Conservation (phyloP, 2,888 invertebrate genomes). For the Drosophila greeni region DNA sequence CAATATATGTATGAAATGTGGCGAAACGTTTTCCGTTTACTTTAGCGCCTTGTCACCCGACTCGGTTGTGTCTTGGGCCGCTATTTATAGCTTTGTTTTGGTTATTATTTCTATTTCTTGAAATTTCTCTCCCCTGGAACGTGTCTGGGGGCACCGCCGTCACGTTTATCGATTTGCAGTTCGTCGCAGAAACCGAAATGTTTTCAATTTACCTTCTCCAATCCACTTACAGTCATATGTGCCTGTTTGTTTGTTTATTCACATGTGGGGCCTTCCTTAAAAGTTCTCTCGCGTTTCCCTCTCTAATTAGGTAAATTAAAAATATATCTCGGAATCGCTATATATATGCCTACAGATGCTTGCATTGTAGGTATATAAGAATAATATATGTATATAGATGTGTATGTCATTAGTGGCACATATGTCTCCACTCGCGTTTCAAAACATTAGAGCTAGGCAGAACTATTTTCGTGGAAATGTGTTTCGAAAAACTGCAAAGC, state of each 20-base stretch:
- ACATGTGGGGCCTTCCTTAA: slow-evolving; percentile 36
- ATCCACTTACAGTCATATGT: slow-evolving; percentile 25
- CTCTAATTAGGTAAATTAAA: slow-evolving; percentile 69
- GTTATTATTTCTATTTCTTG: slow-evolving; percentile 38
- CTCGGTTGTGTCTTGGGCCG: slow-evolving; percentile 25
- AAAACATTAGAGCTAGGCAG: slow-evolving; percentile 31
- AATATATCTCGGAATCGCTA: slow-evolving; percentile 49
- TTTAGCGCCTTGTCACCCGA: slow-evolving; percentile 47
- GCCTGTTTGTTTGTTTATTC: neutral
- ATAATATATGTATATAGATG: neutral
- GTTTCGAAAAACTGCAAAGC: slow-evolving; percentile 24
- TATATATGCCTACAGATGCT: slow-evolving; percentile 9
- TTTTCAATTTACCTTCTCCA: slow-evolving; percentile 20
- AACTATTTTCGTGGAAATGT: slow-evolving; percentile 48
- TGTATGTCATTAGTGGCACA: slow-evolving; percentile 19
- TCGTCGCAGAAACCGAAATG: slow-evolving; percentile 33
- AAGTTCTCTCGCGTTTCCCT: slow-evolving; percentile 38
- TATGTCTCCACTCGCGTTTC: slow-evolving; percentile 47
- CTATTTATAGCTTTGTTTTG: slow-evolving; percentile 49
- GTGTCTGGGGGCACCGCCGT: slow-evolving; percentile 39
- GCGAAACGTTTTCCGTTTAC: slow-evolving; percentile 22
- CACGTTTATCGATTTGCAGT: slow-evolving; percentile 65
- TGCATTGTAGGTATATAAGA: slow-evolving; percentile 9
- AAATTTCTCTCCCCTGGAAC: slow-evolving; percentile 35
- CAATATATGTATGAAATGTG: slow-evolving; percentile 14